These are phyloP conservation scores for Polia nebulosa DNA, from an alignment of 2,888 invertebrate species.

Conservation along the genomic window DNA sequence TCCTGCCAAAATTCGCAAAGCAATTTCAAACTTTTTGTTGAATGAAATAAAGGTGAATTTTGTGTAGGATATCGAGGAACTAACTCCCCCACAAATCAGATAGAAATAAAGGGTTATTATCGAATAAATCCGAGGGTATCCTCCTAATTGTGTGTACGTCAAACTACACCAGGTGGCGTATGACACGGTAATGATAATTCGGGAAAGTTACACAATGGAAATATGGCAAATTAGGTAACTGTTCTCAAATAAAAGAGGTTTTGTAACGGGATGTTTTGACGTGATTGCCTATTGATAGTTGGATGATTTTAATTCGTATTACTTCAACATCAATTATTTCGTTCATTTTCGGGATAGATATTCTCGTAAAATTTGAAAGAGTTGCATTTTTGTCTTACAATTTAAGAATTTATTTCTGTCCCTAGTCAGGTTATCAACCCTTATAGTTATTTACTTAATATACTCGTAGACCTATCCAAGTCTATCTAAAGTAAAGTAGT, in stretches of 20 bases:
- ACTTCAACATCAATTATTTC: conserved; percentile 30
- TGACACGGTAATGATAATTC: conserved; percentile 69
- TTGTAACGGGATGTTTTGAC: conserved; percentile 46
- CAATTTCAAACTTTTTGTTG: conserved; percentile 20
- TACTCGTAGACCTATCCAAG: background rate
- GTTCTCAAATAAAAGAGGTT: conserved; percentile 43
- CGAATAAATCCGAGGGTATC: conserved; percentile 63
- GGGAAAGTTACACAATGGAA: conserved; percentile 56
- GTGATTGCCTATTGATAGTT: conserved; percentile 32
- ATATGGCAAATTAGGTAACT: conserved; percentile 58
- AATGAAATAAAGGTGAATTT: conserved; percentile 46
- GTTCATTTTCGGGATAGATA: background rate
- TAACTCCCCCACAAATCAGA: conserved; percentile 71
- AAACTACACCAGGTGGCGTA: conserved; percentile 67
- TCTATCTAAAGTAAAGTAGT: background rate
- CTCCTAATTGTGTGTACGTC: conserved; percentile 65
- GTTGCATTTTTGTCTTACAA: too few species aligned
- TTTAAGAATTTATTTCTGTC: background rate
- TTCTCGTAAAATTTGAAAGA: background rate
- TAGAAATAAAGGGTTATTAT: conserved; percentile 78
- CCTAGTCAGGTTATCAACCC: background rate
- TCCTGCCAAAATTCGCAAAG: conserved; percentile 37
- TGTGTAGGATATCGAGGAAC: conserved; percentile 10
- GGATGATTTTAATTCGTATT: conserved; percentile 41
- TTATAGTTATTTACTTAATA: background rate